phyloP scores from a whole-genome alignment of 2,888 invertebrate genomes.

The Diploptera punctata region DNA sequence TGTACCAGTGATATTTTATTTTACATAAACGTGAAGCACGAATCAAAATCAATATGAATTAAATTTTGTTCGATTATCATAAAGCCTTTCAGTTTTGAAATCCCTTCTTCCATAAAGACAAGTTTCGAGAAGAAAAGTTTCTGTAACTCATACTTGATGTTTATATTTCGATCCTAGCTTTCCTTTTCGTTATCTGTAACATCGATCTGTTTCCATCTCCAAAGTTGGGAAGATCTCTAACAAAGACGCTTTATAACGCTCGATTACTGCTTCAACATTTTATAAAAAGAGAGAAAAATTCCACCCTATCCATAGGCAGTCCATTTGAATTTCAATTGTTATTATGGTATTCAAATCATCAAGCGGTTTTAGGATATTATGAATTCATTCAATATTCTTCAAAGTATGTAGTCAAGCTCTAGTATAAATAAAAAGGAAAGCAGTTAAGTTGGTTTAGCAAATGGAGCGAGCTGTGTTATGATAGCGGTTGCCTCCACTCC shows the following conservation, averaged over 20 bases:
- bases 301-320: neutral
- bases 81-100: too few species aligned
- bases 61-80: too few species aligned
- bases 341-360: constrained; percentile 12
- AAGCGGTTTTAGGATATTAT: constrained; percentile 35
- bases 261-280: neutral
- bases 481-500: constrained; percentile 38
- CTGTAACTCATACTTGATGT: too few species aligned
- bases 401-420: constrained; percentile 23
- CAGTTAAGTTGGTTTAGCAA: constrained; percentile 58
- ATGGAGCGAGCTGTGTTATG: constrained; percentile 58
- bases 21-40: too few species aligned
- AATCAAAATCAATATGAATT: too few species aligned
- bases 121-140: too few species aligned
- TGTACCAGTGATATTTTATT: too few species aligned
- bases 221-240: too few species aligned
- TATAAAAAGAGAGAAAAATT: neutral
- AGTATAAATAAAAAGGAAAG: constrained; percentile 32
- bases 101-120: too few species aligned
- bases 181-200: too few species aligned
- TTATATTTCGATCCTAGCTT: too few species aligned
- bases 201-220: too few species aligned
- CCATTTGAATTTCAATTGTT: constrained; percentile 24
- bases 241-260: constrained; percentile 10
- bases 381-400: constrained; percentile 32